phyloP scores from a whole-genome alignment of 2,113 vertebrate genomes.

The Colistium nudipinnis region DNA sequence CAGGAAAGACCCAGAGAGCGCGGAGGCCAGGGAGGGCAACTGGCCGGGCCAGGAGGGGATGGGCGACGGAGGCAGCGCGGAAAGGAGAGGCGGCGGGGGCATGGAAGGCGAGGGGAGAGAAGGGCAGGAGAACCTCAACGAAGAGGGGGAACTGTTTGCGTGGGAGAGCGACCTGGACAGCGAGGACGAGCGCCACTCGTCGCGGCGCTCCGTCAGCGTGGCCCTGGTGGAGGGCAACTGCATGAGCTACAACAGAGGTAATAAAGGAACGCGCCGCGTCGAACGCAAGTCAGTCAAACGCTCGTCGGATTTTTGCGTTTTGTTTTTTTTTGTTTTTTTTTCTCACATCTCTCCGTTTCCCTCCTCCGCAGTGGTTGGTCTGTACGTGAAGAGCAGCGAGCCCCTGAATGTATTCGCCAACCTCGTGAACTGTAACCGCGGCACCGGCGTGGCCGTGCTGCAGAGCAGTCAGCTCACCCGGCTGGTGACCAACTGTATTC shows the following conservation, averaged over 20 bases:
- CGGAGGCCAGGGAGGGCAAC: constrained; percentile 75
- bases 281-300: background rate
- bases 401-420: constrained; percentile 86
- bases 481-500: constrained; percentile 88
- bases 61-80: constrained; percentile 67
- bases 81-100: constrained; percentile 70
- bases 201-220: constrained; percentile 80
- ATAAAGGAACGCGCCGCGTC: background rate
- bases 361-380: constrained; percentile 84
- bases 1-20: constrained; percentile 83
- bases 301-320: background rate
- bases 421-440: constrained; percentile 84
- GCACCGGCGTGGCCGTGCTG: constrained; percentile 84
- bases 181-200: constrained; percentile 83
- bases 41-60: constrained; percentile 77
- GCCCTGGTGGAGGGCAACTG: constrained; percentile 91
- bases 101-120: constrained; percentile 77
- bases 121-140: constrained; percentile 86
- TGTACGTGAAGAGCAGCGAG: constrained; percentile 90
- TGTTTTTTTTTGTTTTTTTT: too few species aligned
- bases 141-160: constrained; percentile 85
- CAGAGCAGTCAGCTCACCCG: constrained; percentile 88
- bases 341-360: background rate
- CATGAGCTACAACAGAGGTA: constrained; percentile 88
- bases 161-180: constrained; percentile 90